A percentile compares a stretch with the other conserved stretches of the same genome.
These are phyloP conservation scores for Oriolus oriolus DNA, from an alignment of 2,113 vertebrate species.

Conservation along the genomic window DNA sequence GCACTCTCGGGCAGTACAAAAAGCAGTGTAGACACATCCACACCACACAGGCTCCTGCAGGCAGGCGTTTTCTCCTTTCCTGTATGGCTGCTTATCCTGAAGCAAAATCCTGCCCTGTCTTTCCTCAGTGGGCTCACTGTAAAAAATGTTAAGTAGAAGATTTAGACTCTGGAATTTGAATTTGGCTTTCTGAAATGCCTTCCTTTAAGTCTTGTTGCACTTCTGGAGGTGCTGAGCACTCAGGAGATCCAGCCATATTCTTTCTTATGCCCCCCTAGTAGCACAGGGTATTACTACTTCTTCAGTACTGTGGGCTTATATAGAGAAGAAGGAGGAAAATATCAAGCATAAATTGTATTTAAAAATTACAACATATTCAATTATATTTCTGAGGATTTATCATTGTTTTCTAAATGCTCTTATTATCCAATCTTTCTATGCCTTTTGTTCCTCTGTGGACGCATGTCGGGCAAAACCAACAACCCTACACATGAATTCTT, in stretches of 20 bases:
- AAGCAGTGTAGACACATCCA: background rate
- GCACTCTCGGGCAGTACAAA: fast-evolving
- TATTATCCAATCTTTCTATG: constrained; percentile 1
- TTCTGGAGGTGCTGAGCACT: background rate
- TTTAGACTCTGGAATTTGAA: background rate
- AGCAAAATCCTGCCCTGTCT: background rate
- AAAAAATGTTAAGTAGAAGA: background rate
- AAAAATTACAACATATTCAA: background rate
- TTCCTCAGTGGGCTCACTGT: background rate
- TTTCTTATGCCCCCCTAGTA: background rate
- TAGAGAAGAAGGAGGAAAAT: background rate
- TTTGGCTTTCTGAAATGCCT: background rate
- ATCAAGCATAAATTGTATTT: background rate
- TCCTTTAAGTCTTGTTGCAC: background rate
- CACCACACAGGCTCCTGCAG: background rate
- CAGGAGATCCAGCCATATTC: background rate
- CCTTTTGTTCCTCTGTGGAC: background rate
- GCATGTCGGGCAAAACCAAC: background rate
- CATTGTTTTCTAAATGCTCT: constrained; percentile 15
- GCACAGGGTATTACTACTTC: background rate
- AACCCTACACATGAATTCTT: background rate
- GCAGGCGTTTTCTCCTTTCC: background rate
- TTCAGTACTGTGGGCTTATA: background rate
- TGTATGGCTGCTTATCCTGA: background rate
- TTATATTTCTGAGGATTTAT: constrained; percentile 1